Conservation (phyloP, 1,140 invertebrate species). For the Zophobas atratus region DNA sequence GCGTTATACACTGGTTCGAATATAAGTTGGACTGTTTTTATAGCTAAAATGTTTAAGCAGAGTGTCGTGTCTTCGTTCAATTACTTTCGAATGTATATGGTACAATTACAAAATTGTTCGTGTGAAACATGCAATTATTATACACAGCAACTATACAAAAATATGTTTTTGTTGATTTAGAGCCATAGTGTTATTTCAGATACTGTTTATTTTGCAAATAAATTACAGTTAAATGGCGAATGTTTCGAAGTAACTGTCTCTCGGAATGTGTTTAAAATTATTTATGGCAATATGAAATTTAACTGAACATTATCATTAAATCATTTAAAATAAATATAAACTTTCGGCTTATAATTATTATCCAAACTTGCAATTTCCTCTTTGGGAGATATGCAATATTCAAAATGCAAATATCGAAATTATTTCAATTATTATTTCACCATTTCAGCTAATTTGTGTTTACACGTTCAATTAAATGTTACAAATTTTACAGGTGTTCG, state of each 20-base stretch:
- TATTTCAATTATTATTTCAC: constrained; percentile 7
- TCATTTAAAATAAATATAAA: constrained; percentile 4
- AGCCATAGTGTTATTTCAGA: constrained; percentile 2
- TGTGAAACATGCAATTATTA: too few relatives aligned
- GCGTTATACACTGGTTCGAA: neutral
- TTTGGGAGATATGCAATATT: neutral
- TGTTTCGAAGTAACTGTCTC: constrained; percentile 7
- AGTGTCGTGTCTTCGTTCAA: too few relatives aligned
- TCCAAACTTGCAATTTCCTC: constrained; percentile 19
- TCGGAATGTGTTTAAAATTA: constrained; percentile 27
- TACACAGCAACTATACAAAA: too few relatives aligned
- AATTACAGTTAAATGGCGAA: constrained; percentile 22
- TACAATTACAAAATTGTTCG: too few relatives aligned
- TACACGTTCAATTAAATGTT: constrained; percentile 9
- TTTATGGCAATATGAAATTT: constrained; percentile 1
- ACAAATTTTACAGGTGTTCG: neutral
- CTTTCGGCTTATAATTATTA: constrained; percentile 19
- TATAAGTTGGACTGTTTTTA: neutral
- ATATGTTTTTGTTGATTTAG: too few relatives aligned
- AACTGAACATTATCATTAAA: constrained; percentile 21
- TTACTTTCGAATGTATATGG: too few relatives aligned
- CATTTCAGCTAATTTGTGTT: neutral
- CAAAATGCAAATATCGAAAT: neutral
- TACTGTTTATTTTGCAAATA: constrained; percentile 23
- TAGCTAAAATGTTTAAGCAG: too few relatives aligned